phyloP scores from a whole-genome alignment of 2,888 invertebrate species.

The Cylloceria caligata region DNA sequence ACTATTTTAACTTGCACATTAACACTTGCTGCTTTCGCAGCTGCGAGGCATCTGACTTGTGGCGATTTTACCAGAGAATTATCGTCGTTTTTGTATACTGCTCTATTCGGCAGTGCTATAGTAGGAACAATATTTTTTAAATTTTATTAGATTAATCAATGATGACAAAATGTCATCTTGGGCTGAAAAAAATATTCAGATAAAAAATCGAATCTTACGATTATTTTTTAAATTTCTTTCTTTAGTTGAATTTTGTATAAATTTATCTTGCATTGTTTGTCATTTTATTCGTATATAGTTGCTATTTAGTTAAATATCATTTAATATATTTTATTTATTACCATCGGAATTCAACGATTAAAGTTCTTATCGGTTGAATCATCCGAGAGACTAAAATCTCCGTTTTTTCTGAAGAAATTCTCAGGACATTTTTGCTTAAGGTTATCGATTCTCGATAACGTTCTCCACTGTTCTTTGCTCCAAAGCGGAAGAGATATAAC shows the following conservation, averaged over 20 bases:
- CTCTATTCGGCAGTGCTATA: no score
- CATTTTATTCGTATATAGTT: no score
- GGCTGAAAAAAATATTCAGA: no score
- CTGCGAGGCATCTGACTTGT: conserved; percentile 24
- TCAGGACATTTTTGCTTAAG: conserved; percentile 1
- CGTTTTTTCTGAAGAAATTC: not conserved
- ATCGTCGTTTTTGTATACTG: conserved; percentile 21
- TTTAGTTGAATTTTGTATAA: no score
- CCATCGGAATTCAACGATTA: not conserved
- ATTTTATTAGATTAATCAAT: no score
- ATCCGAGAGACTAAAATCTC: not conserved
- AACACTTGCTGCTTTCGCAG: not conserved
- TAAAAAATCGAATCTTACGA: no score
- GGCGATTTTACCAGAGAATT: conserved; percentile 38
- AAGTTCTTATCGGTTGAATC: not conserved
- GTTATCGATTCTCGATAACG: conserved; percentile 54
- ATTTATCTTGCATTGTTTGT: no score
- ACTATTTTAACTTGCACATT: not conserved
- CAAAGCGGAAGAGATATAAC: conserved; percentile 63
- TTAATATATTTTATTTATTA: no score
- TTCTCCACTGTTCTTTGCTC: conserved; percentile 12
- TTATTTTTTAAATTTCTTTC: no score
- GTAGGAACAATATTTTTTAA: no score
- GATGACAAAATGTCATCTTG: no score
- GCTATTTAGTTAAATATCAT: no score